These are phyloP conservation scores for Brachionus rubens DNA, from an alignment of 1,140 invertebrate genomes.

Conservation along the genomic window DNA sequence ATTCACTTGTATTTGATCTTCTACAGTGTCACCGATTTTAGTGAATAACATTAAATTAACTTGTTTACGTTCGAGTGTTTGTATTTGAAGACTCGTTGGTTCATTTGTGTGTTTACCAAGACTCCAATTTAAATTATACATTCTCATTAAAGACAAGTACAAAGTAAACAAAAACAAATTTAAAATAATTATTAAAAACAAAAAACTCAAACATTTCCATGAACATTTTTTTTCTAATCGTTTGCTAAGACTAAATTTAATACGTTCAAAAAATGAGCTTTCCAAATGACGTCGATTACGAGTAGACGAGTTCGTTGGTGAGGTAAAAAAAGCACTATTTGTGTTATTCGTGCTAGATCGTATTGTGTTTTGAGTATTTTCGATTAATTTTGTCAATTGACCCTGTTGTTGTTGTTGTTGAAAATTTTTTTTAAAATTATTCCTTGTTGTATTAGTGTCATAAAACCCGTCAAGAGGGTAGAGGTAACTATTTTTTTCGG, in stretches of 20 bases:
- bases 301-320: background rate
- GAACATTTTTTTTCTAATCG: background rate
- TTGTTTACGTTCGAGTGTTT: background rate
- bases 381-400: conserved; percentile 4
- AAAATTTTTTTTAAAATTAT: conserved; percentile 2
- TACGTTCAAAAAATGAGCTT: conserved; percentile 12
- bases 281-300: conserved; percentile 17
- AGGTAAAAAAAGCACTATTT: conserved; percentile 14
- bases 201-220: conserved; percentile 31
- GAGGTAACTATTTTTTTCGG: conserved; percentile 17
- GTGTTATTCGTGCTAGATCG: background rate
- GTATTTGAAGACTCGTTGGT: background rate
- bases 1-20: background rate
- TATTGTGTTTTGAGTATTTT: conserved; percentile 4
- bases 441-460: conserved; percentile 11
- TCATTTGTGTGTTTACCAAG: background rate
- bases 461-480: conserved; percentile 24
- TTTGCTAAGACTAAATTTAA: background rate
- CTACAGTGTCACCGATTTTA: conserved; percentile 27
- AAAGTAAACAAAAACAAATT: conserved; percentile 34
- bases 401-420: conserved; percentile 13
- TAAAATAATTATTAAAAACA: conserved; percentile 18
- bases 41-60: conserved; percentile 34
- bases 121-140: conserved; percentile 26
- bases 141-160: conserved; percentile 9